phyloP scores from a whole-genome alignment of 2,797 vertebrate species.

The Agapornis canus region DNA sequence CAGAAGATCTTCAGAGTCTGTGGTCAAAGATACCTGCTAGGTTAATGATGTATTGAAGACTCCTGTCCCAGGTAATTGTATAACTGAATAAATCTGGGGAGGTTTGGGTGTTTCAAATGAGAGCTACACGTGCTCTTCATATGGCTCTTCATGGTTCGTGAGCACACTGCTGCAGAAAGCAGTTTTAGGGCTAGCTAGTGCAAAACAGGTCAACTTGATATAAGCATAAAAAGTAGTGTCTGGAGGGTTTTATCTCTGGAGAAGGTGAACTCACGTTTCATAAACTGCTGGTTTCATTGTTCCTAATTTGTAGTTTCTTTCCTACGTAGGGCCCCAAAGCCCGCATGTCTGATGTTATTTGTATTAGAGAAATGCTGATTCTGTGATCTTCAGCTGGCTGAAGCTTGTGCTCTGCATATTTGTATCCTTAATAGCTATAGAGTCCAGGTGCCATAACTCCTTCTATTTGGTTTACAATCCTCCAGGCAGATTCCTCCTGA shows the following conservation, averaged over 20 bases:
- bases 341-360: not conserved
- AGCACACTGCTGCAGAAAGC: not conserved
- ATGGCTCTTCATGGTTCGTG: not conserved
- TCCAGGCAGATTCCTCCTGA: not conserved
- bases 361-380: not conserved
- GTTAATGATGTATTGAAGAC: not conserved
- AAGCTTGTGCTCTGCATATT: not conserved
- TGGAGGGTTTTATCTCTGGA: not conserved
- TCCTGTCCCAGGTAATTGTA: not conserved
- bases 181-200: not conserved
- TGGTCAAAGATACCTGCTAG: not conserved
- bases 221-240: not conserved
- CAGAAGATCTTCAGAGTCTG: not conserved
- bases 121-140: not conserved
- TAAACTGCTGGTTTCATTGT: not conserved
- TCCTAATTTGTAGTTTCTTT: not conserved
- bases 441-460: not conserved
- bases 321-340: not conserved
- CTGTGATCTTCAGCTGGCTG: not conserved
- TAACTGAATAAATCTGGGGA: not conserved
- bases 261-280: not conserved
- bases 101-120: not conserved
- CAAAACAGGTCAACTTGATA: not conserved
- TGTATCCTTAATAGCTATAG: not conserved
- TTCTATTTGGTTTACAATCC: slow-evolving; percentile 2